A percentile compares a stretch with the other conserved stretches of the same genome.
These are phyloP conservation scores for Leiothrix lutea DNA, from an alignment of 2,113 vertebrate genomes.

Conservation along the genomic window DNA sequence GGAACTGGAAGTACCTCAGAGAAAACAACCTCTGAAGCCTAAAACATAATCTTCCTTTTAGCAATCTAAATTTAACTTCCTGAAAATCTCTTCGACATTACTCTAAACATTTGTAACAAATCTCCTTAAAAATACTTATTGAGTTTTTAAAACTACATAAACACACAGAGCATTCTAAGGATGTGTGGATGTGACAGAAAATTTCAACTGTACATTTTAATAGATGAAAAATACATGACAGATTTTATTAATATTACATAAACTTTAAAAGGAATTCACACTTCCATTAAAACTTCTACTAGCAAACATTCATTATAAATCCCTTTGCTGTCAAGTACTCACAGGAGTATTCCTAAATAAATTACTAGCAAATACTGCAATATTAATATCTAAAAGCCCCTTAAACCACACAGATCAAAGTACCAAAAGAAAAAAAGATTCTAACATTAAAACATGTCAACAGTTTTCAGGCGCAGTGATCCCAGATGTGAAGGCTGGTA, in stretches of 20 bases:
- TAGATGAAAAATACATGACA: constrained; percentile 21
- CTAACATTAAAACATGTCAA: constrained; percentile 21
- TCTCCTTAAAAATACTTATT: neutral
- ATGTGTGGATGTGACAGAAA: neutral
- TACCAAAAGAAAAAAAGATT: neutral
- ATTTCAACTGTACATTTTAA: constrained; percentile 11
- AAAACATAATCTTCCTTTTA: neutral
- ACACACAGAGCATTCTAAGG: neutral
- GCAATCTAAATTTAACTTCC: neutral
- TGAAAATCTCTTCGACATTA: neutral
- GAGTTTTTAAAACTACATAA: neutral
- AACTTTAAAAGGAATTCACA: constrained; percentile 31
- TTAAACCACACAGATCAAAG: neutral
- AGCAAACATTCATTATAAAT: constrained; percentile 32
- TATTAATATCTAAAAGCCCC: neutral
- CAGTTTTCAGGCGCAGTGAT: neutral
- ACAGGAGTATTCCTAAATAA: constrained; percentile 41
- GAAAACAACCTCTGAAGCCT: neutral
- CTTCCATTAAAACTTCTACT: constrained; percentile 23
- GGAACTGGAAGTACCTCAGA: neutral
- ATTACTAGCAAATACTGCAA: constrained; percentile 7
- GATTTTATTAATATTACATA: constrained; percentile 53
- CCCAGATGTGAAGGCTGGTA: neutral
- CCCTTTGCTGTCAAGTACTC: constrained; percentile 13
- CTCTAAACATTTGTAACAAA: neutral